Evolutionary conservation across 2,113 vertebrate genomes (phyloP), one percentile per base, ranked within the genome.

Genomic region (Tamias sibiricus): DNA sequence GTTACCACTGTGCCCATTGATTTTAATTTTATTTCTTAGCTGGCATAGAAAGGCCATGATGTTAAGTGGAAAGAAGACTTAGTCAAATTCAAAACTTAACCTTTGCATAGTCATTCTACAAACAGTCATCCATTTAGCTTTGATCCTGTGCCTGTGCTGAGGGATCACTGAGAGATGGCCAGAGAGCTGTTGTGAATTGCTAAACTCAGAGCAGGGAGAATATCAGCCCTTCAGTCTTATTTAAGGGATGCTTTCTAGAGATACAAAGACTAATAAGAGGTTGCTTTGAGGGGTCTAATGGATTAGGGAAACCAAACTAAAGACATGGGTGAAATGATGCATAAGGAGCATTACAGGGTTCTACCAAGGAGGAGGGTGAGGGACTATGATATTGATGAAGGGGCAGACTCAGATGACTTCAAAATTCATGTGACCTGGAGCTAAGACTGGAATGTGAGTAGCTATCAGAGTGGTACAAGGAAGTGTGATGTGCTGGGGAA

Each of bases 21-120:
- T n/a, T 68, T 69, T 76, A 81, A 68, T 47, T 75, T 62, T 69
- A 79, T 74, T 77, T 86, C 47, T 69, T 77, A 93, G 40, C 7
- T 74, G 44, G 14, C 30, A 93, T 77, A 68, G 35, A 47, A 80
- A 75, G n/a, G 49, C 12, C 40, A 44, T 26, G 3, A 8, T 57
- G 40, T 57, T 2, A 35, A 68, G 19, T 44, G 20, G 76, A 69
- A 87, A 40, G 79, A 88, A 95, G 44, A 72, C 35, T 9, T 6
- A 35, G 1, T 9, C 83, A 19, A 42, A 49, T 6, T 82, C 20
- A 72, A 62, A 74, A 37, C 17, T 19, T 24, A 30, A 37, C 44
- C 11, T 64, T 40, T 22, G 17, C 6, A 37, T 16, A 35, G 24
- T 47, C 30, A 35, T 72, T 95, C 71, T 68, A 47, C 7, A 17